phyloP scores from a whole-genome alignment of 2,797 vertebrate species.

The Brotula barbata region DNA sequence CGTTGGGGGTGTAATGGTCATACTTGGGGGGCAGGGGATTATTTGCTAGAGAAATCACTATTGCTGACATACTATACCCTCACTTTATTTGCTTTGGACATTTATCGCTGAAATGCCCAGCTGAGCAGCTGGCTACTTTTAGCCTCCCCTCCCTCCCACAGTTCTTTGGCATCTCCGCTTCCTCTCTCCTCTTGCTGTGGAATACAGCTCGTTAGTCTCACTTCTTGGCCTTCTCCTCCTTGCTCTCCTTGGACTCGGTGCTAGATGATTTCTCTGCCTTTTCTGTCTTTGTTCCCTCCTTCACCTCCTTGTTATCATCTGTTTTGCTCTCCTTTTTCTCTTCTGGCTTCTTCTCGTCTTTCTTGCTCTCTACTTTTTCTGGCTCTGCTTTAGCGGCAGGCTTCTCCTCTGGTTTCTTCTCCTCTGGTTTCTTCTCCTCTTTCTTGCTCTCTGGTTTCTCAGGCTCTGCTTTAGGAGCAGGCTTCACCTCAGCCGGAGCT shows the following conservation, averaged over 20 bases:
- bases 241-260: constrained; percentile 80
- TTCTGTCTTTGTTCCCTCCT: constrained; percentile 63
- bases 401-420: constrained; percentile 65
- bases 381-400: constrained; percentile 59
- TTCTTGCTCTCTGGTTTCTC: constrained; percentile 71
- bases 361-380: constrained; percentile 72
- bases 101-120: constrained; percentile 69
- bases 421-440: constrained; percentile 63
- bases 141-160: constrained; percentile 25
- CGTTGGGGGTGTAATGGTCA: constrained; percentile 70
- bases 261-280: constrained; percentile 84
- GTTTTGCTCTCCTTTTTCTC: constrained; percentile 60
- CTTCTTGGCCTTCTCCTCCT: constrained; percentile 80
- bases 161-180: constrained; percentile 67
- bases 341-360: constrained; percentile 58
- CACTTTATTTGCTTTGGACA: constrained; percentile 47
- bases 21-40: constrained; percentile 61
- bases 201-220: constrained; percentile 56
- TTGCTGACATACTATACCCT: constrained; percentile 77
- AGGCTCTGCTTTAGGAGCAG: constrained; percentile 52
- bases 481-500: constrained; percentile 50
- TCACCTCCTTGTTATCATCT: constrained; percentile 61
- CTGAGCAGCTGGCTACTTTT: constrained; percentile 43
- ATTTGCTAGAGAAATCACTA: constrained; percentile 77
- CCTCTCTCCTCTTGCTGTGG: constrained; percentile 22